Percentiles rank a stretch among this genome's conserved stretches.
These are phyloP conservation scores for Reinhardtius hippoglossoides DNA, from an alignment of 2,113 vertebrate genomes.

Conservation along the genomic window DNA sequence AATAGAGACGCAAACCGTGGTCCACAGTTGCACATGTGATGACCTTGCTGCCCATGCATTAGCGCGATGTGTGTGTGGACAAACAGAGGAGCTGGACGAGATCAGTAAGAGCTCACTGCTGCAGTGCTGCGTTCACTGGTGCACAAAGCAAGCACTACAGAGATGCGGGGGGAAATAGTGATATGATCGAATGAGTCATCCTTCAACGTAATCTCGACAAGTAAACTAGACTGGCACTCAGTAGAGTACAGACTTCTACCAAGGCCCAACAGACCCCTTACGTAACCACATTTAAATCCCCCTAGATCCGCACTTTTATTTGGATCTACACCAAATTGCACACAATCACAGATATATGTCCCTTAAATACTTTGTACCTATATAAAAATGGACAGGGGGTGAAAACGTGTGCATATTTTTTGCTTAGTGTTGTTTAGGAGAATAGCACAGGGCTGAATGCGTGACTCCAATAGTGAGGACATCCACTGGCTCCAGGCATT, in stretches of 20 bases:
- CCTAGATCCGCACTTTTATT: too few species aligned
- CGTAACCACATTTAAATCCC: background rate
- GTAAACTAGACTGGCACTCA: background rate
- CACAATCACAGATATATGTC: background rate
- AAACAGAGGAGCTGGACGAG: background rate
- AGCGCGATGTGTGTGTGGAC: background rate
- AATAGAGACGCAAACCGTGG: too few species aligned
- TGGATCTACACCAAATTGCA: background rate
- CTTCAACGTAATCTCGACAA: background rate
- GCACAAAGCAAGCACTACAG: background rate
- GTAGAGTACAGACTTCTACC: background rate
- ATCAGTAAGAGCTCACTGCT: background rate
- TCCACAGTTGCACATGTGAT: too few species aligned
- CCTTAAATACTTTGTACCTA: too few species aligned
- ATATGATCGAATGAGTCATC: background rate
- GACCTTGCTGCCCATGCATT: too few species aligned
- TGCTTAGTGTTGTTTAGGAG: background rate
- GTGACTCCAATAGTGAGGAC: too few species aligned
- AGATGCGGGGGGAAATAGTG: background rate
- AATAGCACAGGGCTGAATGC: background rate
- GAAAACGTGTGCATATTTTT: background rate
- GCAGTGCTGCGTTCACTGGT: background rate
- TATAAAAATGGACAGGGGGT: too few species aligned
- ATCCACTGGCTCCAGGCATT: background rate
- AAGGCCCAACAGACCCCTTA: background rate